Evolutionary conservation across 2,888 invertebrate species (phyloP).

Genomic region (Rhyacophila evoluta): DNA sequence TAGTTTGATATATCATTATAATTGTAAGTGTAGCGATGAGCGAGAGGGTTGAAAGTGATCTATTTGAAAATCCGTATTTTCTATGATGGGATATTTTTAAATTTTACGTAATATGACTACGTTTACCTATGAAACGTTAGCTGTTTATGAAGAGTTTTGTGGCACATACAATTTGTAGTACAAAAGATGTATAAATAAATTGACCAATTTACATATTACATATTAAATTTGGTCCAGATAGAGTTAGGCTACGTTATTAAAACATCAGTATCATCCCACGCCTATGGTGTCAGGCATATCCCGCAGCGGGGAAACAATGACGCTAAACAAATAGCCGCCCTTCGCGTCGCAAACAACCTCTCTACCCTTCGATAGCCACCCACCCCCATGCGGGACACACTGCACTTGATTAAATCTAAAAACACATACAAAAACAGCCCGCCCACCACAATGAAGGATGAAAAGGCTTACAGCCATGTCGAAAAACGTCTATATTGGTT

Average conservation of each 20-base stretch:
- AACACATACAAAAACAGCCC: slow-evolving; percentile 34
- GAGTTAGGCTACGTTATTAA: background rate
- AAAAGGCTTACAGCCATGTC: slow-evolving; percentile 2
- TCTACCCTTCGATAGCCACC: background rate
- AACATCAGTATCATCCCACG: slow-evolving; percentile 29
- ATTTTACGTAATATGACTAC: too few species aligned
- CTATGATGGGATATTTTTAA: too few species aligned
- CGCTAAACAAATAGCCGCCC: slow-evolving; percentile 47
- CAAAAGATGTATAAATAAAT: slow-evolving; percentile 2
- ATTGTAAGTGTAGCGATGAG: too few species aligned
- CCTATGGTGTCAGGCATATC: slow-evolving; percentile 34
- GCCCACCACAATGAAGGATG: slow-evolving; percentile 29
- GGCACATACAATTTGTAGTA: background rate
- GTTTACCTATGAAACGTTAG: too few species aligned
- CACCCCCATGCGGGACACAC: slow-evolving; percentile 32
- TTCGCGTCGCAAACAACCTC: slow-evolving; percentile 25
- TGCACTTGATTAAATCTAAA: slow-evolving; percentile 49
- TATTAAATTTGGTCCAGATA: slow-evolving; percentile 19
- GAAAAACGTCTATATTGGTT: background rate
- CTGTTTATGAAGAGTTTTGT: too few species aligned
- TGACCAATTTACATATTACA: background rate
- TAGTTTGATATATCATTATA: too few species aligned
- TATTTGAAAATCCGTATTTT: too few species aligned
- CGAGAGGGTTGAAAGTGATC: too few species aligned
- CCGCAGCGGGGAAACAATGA: slow-evolving; percentile 43